Conservation (phyloP, 2,797 vertebrate species). For the Moxostoma hubbsi region DNA sequence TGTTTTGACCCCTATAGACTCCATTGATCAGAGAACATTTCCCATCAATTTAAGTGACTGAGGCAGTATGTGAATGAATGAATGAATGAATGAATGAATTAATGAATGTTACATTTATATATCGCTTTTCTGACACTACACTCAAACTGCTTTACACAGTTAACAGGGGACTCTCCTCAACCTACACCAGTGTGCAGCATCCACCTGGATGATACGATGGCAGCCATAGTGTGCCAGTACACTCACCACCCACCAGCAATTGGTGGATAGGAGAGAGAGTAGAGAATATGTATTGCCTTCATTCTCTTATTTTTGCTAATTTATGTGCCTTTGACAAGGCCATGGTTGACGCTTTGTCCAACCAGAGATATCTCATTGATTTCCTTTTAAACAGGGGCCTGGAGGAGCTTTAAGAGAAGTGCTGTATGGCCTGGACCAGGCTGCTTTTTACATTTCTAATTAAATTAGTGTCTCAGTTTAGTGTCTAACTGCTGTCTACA, state of each 20-base stretch:
- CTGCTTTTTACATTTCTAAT: slow-evolving; percentile 53
- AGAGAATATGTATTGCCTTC: neutral
- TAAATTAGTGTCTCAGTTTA: slow-evolving; percentile 57
- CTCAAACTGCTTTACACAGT: too few relatives aligned
- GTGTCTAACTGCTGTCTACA: slow-evolving; percentile 20
- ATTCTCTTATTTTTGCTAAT: slow-evolving; percentile 5
- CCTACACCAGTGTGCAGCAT: too few relatives aligned
- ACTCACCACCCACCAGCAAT: too few relatives aligned
- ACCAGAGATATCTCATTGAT: slow-evolving; percentile 33
- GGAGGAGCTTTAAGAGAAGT: neutral
- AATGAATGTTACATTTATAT: too few relatives aligned
- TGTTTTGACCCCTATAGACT: slow-evolving; percentile 52
- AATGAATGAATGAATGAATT: too few relatives aligned
- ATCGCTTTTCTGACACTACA: too few relatives aligned
- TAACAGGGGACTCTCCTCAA: too few relatives aligned
- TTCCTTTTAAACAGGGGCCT: slow-evolving; percentile 9
- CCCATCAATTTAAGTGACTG: slow-evolving; percentile 23
- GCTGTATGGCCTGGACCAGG: slow-evolving; percentile 52
- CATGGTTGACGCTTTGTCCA: slow-evolving; percentile 57
- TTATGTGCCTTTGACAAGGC: slow-evolving; percentile 44
- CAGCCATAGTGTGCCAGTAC: too few relatives aligned
- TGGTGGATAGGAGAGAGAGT: too few relatives aligned
- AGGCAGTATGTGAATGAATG: neutral
- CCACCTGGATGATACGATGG: too few relatives aligned
- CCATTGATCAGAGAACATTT: slow-evolving; percentile 62